Percentiles rank a stretch among this genome's conserved stretches.
phyloP scores from a whole-genome alignment of 2,113 vertebrate species.

The Gymnorhina tibicen region DNA sequence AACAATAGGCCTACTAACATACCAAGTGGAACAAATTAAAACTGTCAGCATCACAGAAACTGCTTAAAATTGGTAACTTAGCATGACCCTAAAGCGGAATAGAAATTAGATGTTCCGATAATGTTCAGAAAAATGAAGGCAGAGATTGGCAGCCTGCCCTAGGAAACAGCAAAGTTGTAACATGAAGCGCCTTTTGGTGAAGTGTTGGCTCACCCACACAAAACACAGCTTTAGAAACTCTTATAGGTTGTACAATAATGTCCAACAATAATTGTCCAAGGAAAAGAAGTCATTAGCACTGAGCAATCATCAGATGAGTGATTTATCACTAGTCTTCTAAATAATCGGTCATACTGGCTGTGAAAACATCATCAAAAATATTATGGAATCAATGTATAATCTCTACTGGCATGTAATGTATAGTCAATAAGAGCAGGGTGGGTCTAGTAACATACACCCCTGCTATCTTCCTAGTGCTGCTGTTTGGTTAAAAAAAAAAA shows the following conservation, averaged over 20 bases:
- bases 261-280: not conserved
- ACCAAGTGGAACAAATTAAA: conserved; percentile 33
- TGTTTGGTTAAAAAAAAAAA: not conserved
- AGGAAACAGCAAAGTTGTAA: not conserved
- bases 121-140: not conserved
- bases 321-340: not conserved
- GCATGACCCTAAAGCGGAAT: not conserved
- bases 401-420: not conserved
- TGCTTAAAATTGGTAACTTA: conserved; percentile 7
- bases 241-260: not conserved
- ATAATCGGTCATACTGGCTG: not conserved
- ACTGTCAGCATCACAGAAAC: not conserved
- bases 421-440: not conserved
- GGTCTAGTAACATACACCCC: not conserved
- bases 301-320: not conserved
- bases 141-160: not conserved
- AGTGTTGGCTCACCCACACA: not conserved
- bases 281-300: not conserved
- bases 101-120: conserved; percentile 28
- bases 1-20: not conserved
- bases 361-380: not conserved
- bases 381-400: not conserved
- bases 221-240: not conserved
- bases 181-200: not conserved
- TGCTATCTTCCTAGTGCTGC: not conserved